Percentiles rank a stretch among this genome's conserved stretches.
phyloP scores from a whole-genome alignment of 2,888 invertebrate species.

The Drosophila prolongata region DNA sequence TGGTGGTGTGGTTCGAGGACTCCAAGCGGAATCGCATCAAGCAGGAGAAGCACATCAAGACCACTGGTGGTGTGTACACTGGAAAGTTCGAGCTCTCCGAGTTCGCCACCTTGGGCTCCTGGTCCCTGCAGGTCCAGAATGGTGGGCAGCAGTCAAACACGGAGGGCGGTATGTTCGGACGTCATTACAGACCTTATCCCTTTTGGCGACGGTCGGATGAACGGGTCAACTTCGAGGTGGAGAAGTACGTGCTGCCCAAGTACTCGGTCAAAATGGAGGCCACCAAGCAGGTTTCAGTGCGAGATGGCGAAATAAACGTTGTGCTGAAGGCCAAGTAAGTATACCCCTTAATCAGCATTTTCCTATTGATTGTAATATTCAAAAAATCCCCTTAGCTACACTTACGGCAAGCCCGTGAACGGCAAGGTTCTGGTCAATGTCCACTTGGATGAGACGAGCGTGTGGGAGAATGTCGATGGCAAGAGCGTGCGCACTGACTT shows the following conservation, averaged over 20 bases:
- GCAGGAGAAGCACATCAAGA: constrained; percentile 88
- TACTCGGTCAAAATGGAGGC: constrained; percentile 94
- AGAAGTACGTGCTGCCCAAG: constrained; percentile 96
- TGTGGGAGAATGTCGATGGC: constrained; percentile 39
- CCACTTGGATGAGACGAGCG: constrained; percentile 86
- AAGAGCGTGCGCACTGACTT: constrained; percentile 23
- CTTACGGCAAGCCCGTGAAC: constrained; percentile 91
- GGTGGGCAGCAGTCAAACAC: constrained; percentile 12
- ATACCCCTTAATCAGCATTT: neutral
- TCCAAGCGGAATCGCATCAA: constrained; percentile 92
- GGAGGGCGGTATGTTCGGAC: neutral
- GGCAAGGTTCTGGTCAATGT: constrained; percentile 93
- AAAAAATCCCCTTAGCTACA: constrained; percentile 86
- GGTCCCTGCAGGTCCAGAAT: constrained; percentile 86
- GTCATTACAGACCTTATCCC: neutral
- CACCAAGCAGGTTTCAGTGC: constrained; percentile 92
- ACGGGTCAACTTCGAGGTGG: constrained; percentile 87
- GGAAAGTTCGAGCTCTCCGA: constrained; percentile 91
- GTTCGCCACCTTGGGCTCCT: constrained; percentile 92
- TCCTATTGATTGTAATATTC: neutral
- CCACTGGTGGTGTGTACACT: constrained; percentile 86
- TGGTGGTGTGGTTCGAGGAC: constrained; percentile 90
- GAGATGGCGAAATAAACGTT: constrained; percentile 91
- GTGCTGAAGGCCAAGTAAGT: constrained; percentile 86
- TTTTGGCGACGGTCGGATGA: constrained; percentile 41